A percentile compares a stretch with the other conserved stretches of the same genome.
Conservation (phyloP, 2,888 invertebrate genomes). For the Andrena camellia region DNA sequence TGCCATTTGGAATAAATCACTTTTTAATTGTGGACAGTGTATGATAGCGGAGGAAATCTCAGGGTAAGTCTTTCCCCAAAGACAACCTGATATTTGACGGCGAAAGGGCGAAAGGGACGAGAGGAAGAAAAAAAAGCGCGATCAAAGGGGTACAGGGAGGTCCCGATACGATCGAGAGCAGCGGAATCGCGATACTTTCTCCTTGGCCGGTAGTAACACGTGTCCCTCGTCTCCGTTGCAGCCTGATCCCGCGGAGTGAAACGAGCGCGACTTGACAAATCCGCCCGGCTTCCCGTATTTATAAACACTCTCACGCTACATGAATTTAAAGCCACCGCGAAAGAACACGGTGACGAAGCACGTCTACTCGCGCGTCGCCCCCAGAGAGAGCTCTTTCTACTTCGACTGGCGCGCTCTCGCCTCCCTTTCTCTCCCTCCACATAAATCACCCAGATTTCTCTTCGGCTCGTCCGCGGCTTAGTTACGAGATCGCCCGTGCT, state of each 20-base stretch:
- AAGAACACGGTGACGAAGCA: slow-evolving; percentile 75
- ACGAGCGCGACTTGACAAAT: slow-evolving; percentile 81
- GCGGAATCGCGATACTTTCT: slow-evolving; percentile 63
- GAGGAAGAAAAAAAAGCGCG: not conserved
- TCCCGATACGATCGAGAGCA: slow-evolving; percentile 46
- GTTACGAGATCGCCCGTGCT: slow-evolving; percentile 65
- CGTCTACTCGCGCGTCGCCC: slow-evolving; percentile 52
- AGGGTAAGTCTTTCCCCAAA: no score
- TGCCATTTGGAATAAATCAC: not conserved
- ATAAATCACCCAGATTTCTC: slow-evolving; percentile 74
- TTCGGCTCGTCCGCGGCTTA: slow-evolving; percentile 58
- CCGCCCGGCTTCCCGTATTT: slow-evolving; percentile 82
- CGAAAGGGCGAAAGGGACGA: not conserved
- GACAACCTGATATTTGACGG: not conserved
- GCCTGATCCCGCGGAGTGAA: slow-evolving; percentile 53
- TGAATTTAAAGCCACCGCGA: slow-evolving; percentile 79
- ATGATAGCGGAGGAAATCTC: no score
- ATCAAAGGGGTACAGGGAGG: slow-evolving; percentile 14
- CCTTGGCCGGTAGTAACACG: slow-evolving; percentile 61
- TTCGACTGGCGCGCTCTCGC: slow-evolving; percentile 16
- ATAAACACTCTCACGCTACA: slow-evolving; percentile 83
- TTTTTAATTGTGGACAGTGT: no score
- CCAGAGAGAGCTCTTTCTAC: slow-evolving; percentile 42
- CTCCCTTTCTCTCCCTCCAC: slow-evolving; percentile 52
- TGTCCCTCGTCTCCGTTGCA: slow-evolving; percentile 61